These are phyloP conservation scores for Liasis olivaceus DNA, from an alignment of 2,797 vertebrate species.

Conservation along the genomic window DNA sequence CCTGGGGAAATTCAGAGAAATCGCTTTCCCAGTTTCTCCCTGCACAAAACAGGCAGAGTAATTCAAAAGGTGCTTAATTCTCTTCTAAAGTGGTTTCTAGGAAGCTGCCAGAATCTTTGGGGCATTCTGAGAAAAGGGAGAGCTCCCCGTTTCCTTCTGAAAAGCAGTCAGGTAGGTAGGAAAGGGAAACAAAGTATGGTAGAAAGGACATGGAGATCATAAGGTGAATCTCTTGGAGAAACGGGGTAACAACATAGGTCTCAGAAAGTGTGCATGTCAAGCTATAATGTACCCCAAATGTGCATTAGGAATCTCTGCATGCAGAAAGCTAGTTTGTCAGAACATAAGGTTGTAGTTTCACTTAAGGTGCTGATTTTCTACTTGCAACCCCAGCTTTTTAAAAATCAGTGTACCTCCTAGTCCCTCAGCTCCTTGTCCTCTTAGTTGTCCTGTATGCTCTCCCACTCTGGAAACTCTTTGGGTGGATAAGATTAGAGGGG, in stretches of 20 bases:
- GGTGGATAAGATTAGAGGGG: neutral
- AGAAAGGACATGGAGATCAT: neutral
- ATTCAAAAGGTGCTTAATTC: neutral
- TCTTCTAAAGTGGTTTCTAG: neutral
- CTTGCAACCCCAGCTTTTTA: neutral
- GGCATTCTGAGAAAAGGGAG: neutral
- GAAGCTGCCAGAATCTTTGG: neutral
- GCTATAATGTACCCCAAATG: neutral
- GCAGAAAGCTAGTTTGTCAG: neutral
- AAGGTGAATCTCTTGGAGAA: neutral
- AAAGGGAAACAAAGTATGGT: neutral
- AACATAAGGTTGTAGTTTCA: neutral
- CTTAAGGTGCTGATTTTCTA: neutral
- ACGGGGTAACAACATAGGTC: neutral
- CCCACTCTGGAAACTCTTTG: neutral
- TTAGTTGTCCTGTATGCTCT: neutral
- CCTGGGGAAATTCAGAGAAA: neutral
- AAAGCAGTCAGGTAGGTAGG: neutral
- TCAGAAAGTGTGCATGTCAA: neutral
- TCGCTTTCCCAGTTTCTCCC: neutral
- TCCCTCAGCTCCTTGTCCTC: neutral
- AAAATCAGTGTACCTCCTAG: neutral
- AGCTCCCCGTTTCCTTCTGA: neutral
- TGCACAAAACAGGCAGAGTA: neutral
- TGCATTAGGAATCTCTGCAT: neutral